phyloP scores from a whole-genome alignment of 2,113 vertebrate genomes.

The Reinhardtius hippoglossoides region DNA sequence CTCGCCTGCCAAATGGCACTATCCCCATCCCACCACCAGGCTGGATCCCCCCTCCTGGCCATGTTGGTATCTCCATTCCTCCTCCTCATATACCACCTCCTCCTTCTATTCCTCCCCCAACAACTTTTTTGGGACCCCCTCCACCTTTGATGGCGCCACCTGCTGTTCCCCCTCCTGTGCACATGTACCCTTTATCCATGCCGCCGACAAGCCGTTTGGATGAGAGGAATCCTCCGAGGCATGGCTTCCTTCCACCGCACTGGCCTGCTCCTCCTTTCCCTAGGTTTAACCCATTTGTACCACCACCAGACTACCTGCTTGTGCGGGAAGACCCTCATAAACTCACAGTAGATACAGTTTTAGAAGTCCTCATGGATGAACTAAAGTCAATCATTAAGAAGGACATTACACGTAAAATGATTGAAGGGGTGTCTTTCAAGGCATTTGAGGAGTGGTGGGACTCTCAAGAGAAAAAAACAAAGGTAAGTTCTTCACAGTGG shows the following conservation, averaged over 20 bases:
- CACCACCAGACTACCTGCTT: conserved; percentile 86
- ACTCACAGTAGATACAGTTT: conserved; percentile 90
- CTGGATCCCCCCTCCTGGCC: conserved; percentile 62
- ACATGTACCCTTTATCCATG: conserved; percentile 80
- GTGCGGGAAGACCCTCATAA: conserved; percentile 88
- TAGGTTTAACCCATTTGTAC: conserved; percentile 90
- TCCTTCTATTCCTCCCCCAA: conserved; percentile 48
- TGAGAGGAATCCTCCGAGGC: conserved; percentile 83
- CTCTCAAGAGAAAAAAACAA: conserved; percentile 88
- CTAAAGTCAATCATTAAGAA: conserved; percentile 94
- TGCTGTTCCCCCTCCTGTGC: conserved; percentile 74
- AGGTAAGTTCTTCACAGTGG: conserved; percentile 79
- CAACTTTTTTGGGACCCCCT: conserved; percentile 57
- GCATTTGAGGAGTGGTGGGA: conserved; percentile 98
- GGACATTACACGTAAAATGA: conserved; percentile 93
- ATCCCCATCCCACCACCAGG: conserved; percentile 75
- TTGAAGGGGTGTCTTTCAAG: conserved; percentile 93
- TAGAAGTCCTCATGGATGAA: conserved; percentile 90
- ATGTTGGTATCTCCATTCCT: conserved; percentile 27
- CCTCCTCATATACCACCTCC: conserved; percentile 53
- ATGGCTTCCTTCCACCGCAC: conserved; percentile 78
- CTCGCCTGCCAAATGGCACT: conserved; percentile 66
- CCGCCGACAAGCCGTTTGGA: conserved; percentile 83
- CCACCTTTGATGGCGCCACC: conserved; percentile 53
- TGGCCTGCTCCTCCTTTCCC: conserved; percentile 85